Evolutionary conservation across 1,140 invertebrate genomes (phyloP).

Genomic region (Aplysia californica): DNA sequence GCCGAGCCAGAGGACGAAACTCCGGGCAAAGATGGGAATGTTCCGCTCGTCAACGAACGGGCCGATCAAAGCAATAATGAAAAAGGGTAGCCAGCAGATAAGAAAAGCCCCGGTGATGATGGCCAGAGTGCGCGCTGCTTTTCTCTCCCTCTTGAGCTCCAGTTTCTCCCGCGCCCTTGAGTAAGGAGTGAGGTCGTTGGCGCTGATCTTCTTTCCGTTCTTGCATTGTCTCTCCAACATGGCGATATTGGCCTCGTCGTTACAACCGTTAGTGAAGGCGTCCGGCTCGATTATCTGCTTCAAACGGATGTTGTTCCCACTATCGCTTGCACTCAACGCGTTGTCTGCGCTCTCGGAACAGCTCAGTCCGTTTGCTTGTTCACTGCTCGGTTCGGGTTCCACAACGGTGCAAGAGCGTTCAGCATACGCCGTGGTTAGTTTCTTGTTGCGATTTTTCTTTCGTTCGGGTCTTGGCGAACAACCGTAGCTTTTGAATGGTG

Average conservation of each 20-base stretch:
- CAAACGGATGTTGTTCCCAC: not conserved
- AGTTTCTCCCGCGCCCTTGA: conserved; percentile 58
- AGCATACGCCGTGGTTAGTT: not conserved
- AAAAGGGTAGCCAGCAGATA: conserved; percentile 68
- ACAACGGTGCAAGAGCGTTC: not conserved
- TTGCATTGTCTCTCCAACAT: conserved; percentile 41
- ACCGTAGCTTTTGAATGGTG: conserved; percentile 23
- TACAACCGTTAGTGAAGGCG: conserved; percentile 31
- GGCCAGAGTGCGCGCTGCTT: conserved; percentile 69
- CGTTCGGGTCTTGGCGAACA: conserved; percentile 14
- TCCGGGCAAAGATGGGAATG: conserved; percentile 62
- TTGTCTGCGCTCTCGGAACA: too few relatives aligned
- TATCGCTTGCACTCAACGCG: not conserved
- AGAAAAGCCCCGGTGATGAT: conserved; percentile 69
- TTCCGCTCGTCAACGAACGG: conserved; percentile 50
- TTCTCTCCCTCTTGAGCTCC: conserved; percentile 68
- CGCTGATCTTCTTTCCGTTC: conserved; percentile 15
- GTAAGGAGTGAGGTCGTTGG: not conserved
- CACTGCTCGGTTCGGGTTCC: not conserved
- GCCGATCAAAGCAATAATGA: conserved; percentile 60
- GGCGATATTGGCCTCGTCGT: conserved; percentile 38
- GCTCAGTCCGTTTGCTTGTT: not conserved
- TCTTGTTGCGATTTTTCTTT: conserved; percentile 18
- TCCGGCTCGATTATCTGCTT: conserved; percentile 38
- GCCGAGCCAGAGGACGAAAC: conserved; percentile 66